These are phyloP conservation scores for Clarias laeviceps DNA, from an alignment of 2,797 vertebrate genomes.

Conservation along the genomic window DNA sequence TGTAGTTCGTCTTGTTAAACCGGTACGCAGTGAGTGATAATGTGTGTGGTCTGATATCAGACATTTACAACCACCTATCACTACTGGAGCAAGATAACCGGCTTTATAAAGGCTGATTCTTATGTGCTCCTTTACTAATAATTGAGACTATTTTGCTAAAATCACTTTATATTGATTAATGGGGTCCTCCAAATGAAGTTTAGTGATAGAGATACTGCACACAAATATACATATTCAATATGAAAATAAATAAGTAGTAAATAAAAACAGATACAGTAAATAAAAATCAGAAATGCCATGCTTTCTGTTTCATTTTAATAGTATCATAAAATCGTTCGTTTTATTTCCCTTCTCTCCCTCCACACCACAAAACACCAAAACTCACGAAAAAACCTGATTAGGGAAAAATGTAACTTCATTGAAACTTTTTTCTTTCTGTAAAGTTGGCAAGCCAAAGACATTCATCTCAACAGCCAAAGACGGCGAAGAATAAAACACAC, in stretches of 20 bases:
- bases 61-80: not conserved
- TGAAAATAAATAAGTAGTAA: not conserved
- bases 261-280: too few species aligned
- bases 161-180: not conserved
- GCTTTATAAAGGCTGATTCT: constrained; percentile 21
- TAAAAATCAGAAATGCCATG: not conserved
- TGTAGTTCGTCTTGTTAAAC: not conserved
- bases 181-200: not conserved
- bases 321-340: not conserved
- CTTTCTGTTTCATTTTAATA: not conserved
- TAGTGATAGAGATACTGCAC: not conserved
- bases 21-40: not conserved
- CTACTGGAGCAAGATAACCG: not conserved
- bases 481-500: constrained; percentile 3
- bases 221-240: not conserved
- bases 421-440: constrained; percentile 27
- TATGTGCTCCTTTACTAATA: not conserved
- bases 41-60: not conserved
- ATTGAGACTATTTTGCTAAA: not conserved
- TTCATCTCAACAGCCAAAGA: not conserved
- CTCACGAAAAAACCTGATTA: not conserved
- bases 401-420: constrained; percentile 7
- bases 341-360: too few species aligned
- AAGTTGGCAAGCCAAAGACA: constrained; percentile 25
- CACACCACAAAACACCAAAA: not conserved